Conservation (phyloP, 2,797 vertebrate genomes). For the Iguana delicatissima region DNA sequence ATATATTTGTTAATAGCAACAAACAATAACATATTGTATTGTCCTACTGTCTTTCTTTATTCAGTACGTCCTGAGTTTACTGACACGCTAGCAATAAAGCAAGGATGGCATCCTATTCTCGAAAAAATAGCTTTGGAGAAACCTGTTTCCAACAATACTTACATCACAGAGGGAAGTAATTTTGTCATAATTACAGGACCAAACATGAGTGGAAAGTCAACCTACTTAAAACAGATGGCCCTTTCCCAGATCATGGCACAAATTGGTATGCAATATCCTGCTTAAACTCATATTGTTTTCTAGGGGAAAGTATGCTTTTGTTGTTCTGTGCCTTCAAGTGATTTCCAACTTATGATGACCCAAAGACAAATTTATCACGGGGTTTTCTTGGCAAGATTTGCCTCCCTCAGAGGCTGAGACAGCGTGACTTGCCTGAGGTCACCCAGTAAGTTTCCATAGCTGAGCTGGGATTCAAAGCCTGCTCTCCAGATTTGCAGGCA, state of each 20-base stretch:
- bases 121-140: conserved; percentile 91
- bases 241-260: conserved; percentile 98
- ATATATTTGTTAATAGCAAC: background rate
- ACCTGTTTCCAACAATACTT: conserved; percentile 92
- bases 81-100: conserved; percentile 95
- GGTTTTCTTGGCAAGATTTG: background rate
- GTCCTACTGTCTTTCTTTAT: conserved; percentile 40
- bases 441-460: too few species aligned
- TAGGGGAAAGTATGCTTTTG: background rate
- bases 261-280: conserved; percentile 85
- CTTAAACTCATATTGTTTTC: conserved; percentile 23
- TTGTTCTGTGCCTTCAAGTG: background rate
- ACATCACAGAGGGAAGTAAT: conserved; percentile 93
- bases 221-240: conserved; percentile 95
- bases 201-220: conserved; percentile 99
- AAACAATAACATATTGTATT: conserved; percentile 17
- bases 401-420: too few species aligned
- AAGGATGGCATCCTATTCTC: conserved; percentile 94
- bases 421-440: too few species aligned
- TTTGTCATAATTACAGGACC: conserved; percentile 95
- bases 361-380: background rate
- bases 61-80: conserved; percentile 97
- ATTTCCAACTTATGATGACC: too few species aligned
- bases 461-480: too few species aligned
- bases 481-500: too few species aligned